phyloP scores from a whole-genome alignment of 2,888 invertebrate species.

The Drosophila pegasa region DNA sequence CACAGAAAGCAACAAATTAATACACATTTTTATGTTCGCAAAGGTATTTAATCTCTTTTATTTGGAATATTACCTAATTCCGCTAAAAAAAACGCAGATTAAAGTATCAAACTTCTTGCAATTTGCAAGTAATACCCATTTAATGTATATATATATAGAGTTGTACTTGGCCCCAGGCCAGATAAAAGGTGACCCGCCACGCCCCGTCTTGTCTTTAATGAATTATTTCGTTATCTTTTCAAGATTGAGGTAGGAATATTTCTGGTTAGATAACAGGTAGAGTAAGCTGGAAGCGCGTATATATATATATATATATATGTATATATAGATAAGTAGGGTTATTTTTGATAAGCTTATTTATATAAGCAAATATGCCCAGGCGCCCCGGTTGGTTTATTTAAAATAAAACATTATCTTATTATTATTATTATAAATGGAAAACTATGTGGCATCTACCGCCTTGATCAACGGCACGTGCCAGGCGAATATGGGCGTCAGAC shows the following conservation, averaged over 20 bases:
- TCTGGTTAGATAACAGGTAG: background rate
- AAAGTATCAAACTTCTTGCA: no score
- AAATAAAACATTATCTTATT: constrained; percentile 25
- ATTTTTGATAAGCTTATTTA: constrained; percentile 18
- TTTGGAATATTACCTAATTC: constrained; percentile 2
- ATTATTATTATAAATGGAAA: constrained; percentile 16
- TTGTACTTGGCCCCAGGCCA: background rate
- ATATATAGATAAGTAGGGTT: constrained; percentile 21
- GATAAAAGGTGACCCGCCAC: background rate
- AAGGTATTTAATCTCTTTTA: constrained; percentile 5
- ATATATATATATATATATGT: no score
- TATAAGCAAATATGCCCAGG: constrained; percentile 3
- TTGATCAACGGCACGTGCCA: constrained; percentile 35
- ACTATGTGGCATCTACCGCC: constrained; percentile 27
- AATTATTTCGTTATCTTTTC: background rate
- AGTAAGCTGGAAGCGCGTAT: background rate
- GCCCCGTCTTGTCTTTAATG: background rate
- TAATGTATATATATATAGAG: background rate
- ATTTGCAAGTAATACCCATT: background rate
- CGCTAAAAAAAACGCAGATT: background rate
- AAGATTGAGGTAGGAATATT: constrained; percentile 38
- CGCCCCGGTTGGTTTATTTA: constrained; percentile 5
- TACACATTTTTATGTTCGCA: background rate
- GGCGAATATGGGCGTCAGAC: constrained; percentile 16
- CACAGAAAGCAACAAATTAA: background rate